Base-by-base conservation (phyloP, 2,888 invertebrate species). In the Rambutsinella grinnellia region DNA sequence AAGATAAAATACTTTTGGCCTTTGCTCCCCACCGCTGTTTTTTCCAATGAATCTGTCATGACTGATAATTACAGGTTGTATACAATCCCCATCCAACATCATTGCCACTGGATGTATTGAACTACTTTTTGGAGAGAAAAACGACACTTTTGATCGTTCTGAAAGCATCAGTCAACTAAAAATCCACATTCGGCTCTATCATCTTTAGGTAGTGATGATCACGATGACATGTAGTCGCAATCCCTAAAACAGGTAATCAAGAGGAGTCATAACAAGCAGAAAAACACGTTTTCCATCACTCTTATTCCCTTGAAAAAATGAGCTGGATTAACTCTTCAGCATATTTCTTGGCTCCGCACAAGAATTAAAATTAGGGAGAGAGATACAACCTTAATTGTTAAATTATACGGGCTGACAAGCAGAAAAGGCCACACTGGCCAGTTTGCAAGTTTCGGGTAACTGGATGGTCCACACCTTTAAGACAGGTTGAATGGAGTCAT, bases 231-330 rank as follows among this genome's bases (percentile, higher is more conserved):
- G 57, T 15, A 44, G 51, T 28, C 36, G 60, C n/a, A n/a, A 60
- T 56, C 51, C 26, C 54, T 69, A 61, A 54, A 54, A 54, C 44
- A 57, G 69, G 61, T 61, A 60, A n/a, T n/a, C n/a, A n/a, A n/a
- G n/a, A n/a, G n/a, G n/a, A n/a, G n/a, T n/a, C n/a, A n/a, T n/a
- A 58, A 69, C 60, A 69, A 69, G 21, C 24, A 61, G 61, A 51
- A 69, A 60, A 69, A 69, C 69, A 69, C 27, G 69, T 69, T 69
- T 61, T 69, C 61, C 58, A 69, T 44, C 69, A 61, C 61, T n/a
- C 61, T 61, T 65, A n/a, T 60, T 51, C 46, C 19, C 57, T n/a
- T n/a, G n/a, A n/a, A n/a, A n/a, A n/a, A n/a, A n/a, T n/a, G n/a
- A n/a, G n/a, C n/a, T n/a, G n/a, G n/a, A n/a, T n/a, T n/a, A n/a